Percentiles rank a stretch among this genome's conserved stretches.
These are phyloP conservation scores for Euzophera pinguis DNA, from an alignment of 2,888 invertebrate genomes.

Conservation along the genomic window DNA sequence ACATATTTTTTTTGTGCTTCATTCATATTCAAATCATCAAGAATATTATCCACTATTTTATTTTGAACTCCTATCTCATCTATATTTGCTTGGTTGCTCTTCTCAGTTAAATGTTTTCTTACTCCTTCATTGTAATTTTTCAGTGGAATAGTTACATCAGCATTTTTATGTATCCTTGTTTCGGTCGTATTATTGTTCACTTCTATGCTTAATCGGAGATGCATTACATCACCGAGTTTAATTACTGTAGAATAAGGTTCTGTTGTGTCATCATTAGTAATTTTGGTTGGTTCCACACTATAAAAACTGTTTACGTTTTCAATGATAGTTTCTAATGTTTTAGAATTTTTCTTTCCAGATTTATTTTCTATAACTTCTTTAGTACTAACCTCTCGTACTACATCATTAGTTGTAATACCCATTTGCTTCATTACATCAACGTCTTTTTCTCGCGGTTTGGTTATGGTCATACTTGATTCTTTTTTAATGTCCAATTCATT, in stretches of 20 bases:
- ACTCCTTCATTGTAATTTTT: slow-evolving; percentile 19
- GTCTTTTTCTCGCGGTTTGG: not conserved
- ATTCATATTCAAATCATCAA: slow-evolving; percentile 19
- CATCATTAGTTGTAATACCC: not conserved
- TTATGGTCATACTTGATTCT: not conserved
- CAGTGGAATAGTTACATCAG: not conserved
- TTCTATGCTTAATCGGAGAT: slow-evolving; percentile 50
- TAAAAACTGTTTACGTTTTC: not conserved
- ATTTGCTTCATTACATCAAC: not conserved
- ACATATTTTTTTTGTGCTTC: slow-evolving; percentile 24
- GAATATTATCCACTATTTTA: slow-evolving; percentile 27
- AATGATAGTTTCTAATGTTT: not conserved
- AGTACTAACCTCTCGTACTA: not conserved
- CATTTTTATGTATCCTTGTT: slow-evolving; percentile 1
- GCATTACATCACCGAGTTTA: slow-evolving; percentile 40
- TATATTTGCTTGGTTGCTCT: slow-evolving; percentile 35
- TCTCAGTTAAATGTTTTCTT: slow-evolving; percentile 29
- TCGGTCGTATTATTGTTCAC: slow-evolving; percentile 28
- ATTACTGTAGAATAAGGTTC: slow-evolving; percentile 16
- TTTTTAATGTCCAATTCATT: not conserved
- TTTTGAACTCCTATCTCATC: slow-evolving; percentile 25
- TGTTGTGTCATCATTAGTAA: not conserved
- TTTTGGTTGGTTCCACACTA: not conserved
- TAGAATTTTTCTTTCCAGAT: not conserved
- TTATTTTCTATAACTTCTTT: not conserved